These are phyloP conservation scores for Lucinisca nassula DNA, from an alignment of 2,888 invertebrate species.

Conservation along the genomic window DNA sequence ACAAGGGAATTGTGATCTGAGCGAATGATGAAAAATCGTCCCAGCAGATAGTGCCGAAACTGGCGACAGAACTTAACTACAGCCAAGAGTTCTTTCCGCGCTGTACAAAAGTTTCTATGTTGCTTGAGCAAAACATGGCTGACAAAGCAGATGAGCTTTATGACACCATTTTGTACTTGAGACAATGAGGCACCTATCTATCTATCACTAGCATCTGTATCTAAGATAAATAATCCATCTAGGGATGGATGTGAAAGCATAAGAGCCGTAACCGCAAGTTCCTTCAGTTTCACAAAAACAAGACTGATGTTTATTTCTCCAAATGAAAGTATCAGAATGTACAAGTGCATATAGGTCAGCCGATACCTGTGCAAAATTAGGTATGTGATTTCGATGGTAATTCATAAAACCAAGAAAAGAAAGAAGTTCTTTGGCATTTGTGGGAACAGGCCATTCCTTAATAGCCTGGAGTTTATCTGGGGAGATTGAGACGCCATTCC, in stretches of 20 bases:
- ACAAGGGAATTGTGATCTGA: conserved; percentile 5
- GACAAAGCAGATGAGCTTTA: conserved; percentile 17
- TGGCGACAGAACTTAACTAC: conserved; percentile 12
- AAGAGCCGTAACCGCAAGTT: not conserved
- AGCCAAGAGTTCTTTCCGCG: not conserved
- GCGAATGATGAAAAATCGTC: not conserved
- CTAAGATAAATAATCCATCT: not conserved
- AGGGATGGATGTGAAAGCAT: not conserved
- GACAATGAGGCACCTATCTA: not conserved
- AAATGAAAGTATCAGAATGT: not conserved
- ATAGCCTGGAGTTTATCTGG: conserved; percentile 13
- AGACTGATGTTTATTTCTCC: not conserved
- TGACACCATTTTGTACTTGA: conserved; percentile 1
- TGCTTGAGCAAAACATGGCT: too few relatives aligned
- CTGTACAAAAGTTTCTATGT: not conserved
- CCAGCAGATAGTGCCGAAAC: conserved; percentile 15
- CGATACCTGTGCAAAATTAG: too few relatives aligned
- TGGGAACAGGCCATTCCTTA: conserved; percentile 27
- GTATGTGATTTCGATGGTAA: too few relatives aligned
- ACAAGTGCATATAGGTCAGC: too few relatives aligned
- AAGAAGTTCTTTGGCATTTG: conserved; percentile 16
- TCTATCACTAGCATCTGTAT: not conserved
- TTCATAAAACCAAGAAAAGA: conserved; percentile 50
- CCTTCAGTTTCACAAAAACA: not conserved
- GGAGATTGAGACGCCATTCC: conserved; percentile 26